Percentiles rank a stretch among this genome's conserved stretches.
phyloP scores from a whole-genome alignment of 2,888 invertebrate genomes.

The Linnaemya vulpina region DNA sequence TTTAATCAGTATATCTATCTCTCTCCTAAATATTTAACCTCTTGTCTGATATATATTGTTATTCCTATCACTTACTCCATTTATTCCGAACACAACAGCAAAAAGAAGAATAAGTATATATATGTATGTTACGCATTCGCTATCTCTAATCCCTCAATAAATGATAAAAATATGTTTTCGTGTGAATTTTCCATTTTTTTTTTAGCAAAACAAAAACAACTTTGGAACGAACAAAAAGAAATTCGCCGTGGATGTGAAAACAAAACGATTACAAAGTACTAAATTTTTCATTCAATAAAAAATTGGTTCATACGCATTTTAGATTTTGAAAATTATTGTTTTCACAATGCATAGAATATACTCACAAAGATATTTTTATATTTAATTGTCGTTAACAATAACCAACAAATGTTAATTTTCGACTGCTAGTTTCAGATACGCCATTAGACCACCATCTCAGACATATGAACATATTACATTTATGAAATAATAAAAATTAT shows the following conservation, averaged over 20 bases:
- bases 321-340: neutral
- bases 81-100: slow-evolving; percentile 12
- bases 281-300: slow-evolving; percentile 10
- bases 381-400: slow-evolving; percentile 26
- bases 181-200: slow-evolving; percentile 61
- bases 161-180: slow-evolving; percentile 64
- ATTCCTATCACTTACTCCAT: slow-evolving; percentile 11
- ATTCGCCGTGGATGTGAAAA: slow-evolving; percentile 64
- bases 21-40: slow-evolving; percentile 38
- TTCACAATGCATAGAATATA: neutral
- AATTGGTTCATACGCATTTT: neutral
- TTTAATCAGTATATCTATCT: slow-evolving; percentile 41
- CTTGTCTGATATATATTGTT: slow-evolving; percentile 5
- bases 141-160: slow-evolving; percentile 3
- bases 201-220: slow-evolving; percentile 72
- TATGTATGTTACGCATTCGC: slow-evolving; percentile 25
- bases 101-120: slow-evolving; percentile 15
- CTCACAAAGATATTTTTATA: slow-evolving; percentile 34
- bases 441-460: slow-evolving; percentile 13
- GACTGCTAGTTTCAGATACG: neutral
- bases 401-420: slow-evolving; percentile 68
- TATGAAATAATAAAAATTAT: slow-evolving; percentile 13
- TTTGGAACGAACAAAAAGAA: slow-evolving; percentile 52
- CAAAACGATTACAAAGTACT: slow-evolving; percentile 63
- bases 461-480: slow-evolving; percentile 7